Conservation (phyloP, 2,113 vertebrate species). For the Prunella fulvescens region DNA sequence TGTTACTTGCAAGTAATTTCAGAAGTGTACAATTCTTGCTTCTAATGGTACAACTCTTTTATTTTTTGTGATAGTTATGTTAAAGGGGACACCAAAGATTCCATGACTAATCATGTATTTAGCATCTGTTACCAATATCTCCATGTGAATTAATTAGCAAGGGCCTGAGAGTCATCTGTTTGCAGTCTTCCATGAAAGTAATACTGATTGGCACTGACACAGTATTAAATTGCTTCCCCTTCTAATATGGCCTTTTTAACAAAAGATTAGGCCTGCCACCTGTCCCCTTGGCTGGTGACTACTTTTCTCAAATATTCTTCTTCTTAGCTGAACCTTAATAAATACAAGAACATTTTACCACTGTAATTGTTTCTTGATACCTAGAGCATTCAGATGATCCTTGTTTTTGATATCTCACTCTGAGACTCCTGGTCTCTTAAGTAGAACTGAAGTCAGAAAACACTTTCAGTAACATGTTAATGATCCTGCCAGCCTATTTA, state of each 20-base stretch:
- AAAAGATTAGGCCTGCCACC: constrained; percentile 40
- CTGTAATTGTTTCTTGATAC: neutral
- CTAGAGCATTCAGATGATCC: neutral
- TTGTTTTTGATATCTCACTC: neutral
- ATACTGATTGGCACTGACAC: constrained; percentile 31
- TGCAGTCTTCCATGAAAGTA: constrained; percentile 27
- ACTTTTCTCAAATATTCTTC: neutral
- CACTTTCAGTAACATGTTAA: neutral
- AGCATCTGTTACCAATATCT: constrained; percentile 46
- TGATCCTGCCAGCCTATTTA: neutral
- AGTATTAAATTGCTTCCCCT: constrained; percentile 21
- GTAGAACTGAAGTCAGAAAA: neutral
- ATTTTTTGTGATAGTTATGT: neutral
- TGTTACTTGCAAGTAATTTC: neutral
- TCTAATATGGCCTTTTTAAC: neutral
- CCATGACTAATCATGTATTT: constrained; percentile 28
- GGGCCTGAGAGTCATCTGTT: constrained; percentile 1
- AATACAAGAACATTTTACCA: neutral
- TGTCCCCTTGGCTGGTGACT: neutral
- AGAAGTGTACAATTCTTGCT: neutral
- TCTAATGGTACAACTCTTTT: neutral
- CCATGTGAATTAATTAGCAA: constrained; percentile 46
- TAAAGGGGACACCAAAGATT: neutral
- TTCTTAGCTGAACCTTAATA: neutral
- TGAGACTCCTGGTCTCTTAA: neutral